Evolutionary conservation across 2,797 vertebrate genomes (phyloP).

Genomic region (Acipenser oxyrinchus): DNA sequence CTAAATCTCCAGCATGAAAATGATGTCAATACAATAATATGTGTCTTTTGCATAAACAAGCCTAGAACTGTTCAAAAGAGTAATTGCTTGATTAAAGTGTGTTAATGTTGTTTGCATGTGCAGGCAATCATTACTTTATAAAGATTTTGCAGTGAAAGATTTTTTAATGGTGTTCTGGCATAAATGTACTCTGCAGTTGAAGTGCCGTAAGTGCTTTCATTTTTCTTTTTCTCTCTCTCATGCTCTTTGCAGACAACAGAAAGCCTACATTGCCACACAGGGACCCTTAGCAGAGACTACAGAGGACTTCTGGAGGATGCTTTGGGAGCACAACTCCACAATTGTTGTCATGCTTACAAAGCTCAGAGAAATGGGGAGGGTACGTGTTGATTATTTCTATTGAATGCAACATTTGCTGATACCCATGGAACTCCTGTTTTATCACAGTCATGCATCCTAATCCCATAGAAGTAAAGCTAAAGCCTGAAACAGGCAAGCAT

Average conservation of each 20-base stretch:
- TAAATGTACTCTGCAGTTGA: background rate
- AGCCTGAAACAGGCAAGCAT: too few relatives aligned
- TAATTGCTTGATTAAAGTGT: slow-evolving; percentile 33
- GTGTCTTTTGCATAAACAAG: background rate
- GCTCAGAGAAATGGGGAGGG: slow-evolving; percentile 96
- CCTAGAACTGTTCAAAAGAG: slow-evolving; percentile 28
- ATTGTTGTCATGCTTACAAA: slow-evolving; percentile 99
- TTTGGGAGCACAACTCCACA: slow-evolving; percentile 98
- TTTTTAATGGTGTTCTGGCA: slow-evolving; percentile 1
- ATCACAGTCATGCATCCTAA: too few relatives aligned
- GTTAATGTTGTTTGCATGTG: slow-evolving; percentile 28
- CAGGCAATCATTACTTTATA: slow-evolving; percentile 25
- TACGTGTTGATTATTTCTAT: slow-evolving; percentile 41
- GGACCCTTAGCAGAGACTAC: slow-evolving; percentile 97
- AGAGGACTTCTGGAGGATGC: slow-evolving; percentile 98
- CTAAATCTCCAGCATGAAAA: too few relatives aligned
- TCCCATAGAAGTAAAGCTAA: too few relatives aligned
- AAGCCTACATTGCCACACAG: slow-evolving; percentile 97
- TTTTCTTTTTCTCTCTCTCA: slow-evolving; percentile 2
- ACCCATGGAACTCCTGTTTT: too few relatives aligned
- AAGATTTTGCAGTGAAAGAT: slow-evolving; percentile 14
- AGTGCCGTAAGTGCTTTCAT: background rate
- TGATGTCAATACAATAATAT: background rate
- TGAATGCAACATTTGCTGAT: too few relatives aligned
- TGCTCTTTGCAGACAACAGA: slow-evolving; percentile 72